phyloP scores from a whole-genome alignment of 2,888 invertebrate genomes.

The Apamea sordens region DNA sequence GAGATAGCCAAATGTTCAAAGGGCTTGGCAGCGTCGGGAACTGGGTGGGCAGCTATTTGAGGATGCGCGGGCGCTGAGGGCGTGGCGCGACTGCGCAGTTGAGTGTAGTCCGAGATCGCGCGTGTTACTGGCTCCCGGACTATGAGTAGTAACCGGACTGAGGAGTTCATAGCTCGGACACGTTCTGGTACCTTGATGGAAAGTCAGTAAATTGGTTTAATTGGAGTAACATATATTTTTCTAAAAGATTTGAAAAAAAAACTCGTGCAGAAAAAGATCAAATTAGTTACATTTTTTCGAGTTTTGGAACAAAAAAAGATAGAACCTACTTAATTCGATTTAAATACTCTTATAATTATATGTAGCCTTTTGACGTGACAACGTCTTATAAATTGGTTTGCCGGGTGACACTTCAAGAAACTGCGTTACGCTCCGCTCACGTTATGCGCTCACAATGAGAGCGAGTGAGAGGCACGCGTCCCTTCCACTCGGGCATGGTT shows the following conservation, averaged over 20 bases:
- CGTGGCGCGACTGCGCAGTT: slow-evolving; percentile 95
- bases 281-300: neutral
- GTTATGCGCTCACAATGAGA: too few species aligned
- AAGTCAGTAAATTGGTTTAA: neutral
- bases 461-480: too few species aligned
- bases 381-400: too few species aligned
- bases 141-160: slow-evolving; percentile 97
- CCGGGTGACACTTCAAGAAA: too few species aligned
- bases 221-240: neutral
- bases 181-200: slow-evolving; percentile 95
- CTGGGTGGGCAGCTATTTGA: slow-evolving; percentile 79
- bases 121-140: slow-evolving; percentile 98
- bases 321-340: neutral
- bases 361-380: too few species aligned
- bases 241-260: neutral
- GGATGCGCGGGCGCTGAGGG: slow-evolving; percentile 92
- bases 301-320: neutral
- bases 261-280: neutral
- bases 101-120: slow-evolving; percentile 99
- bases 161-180: slow-evolving; percentile 97
- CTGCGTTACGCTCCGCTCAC: too few species aligned
- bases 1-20: slow-evolving; percentile 96
- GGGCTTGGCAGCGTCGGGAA: slow-evolving; percentile 89
- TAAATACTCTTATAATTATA: neutral
- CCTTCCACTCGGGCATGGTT: too few species aligned